These are phyloP conservation scores for Steinernema khuongi DNA, from an alignment of 1,140 invertebrate genomes.

Conservation along the genomic window DNA sequence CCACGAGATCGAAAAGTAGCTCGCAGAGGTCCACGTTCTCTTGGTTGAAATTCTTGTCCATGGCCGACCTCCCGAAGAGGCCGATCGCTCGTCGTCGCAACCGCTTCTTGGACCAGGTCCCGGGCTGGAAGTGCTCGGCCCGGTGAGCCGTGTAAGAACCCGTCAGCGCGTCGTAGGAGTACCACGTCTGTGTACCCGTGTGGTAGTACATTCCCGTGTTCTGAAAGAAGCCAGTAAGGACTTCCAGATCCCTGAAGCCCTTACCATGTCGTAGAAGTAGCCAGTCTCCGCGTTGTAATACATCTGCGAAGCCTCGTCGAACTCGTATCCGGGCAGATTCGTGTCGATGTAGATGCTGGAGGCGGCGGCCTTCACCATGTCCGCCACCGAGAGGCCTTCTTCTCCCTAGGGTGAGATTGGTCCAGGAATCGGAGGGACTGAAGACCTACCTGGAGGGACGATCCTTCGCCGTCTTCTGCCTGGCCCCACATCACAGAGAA, in stretches of 20 bases:
- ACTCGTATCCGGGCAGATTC: slow-evolving; percentile 32
- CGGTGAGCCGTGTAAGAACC: neutral
- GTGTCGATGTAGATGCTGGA: neutral
- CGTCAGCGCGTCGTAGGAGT: neutral
- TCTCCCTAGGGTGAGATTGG: neutral
- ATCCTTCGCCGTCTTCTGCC: neutral
- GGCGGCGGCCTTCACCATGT: neutral
- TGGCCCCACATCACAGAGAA: neutral
- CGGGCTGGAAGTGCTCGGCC: neutral
- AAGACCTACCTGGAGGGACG: neutral
- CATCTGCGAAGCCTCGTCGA: slow-evolving; percentile 17
- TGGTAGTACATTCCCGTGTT: slow-evolving; percentile 12
- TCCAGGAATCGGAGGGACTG: neutral
- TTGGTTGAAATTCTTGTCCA: neutral
- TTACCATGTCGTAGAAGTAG: slow-evolving; percentile 37
- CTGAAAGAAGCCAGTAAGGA: slow-evolving; percentile 14
- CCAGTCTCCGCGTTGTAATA: slow-evolving; percentile 24
- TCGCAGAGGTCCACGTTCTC: neutral
- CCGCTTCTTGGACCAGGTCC: neutral
- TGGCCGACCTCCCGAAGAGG: neutral
- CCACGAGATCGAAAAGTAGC: neutral
- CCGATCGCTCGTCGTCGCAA: neutral
- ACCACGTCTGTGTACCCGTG: neutral
- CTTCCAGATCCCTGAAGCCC: too few relatives aligned
- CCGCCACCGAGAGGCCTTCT: neutral